Evolutionary conservation across 2,113 vertebrate species (phyloP), one percentile per base, ranked within the genome.

Genomic region (Nycticryphes semicollaris): DNA sequence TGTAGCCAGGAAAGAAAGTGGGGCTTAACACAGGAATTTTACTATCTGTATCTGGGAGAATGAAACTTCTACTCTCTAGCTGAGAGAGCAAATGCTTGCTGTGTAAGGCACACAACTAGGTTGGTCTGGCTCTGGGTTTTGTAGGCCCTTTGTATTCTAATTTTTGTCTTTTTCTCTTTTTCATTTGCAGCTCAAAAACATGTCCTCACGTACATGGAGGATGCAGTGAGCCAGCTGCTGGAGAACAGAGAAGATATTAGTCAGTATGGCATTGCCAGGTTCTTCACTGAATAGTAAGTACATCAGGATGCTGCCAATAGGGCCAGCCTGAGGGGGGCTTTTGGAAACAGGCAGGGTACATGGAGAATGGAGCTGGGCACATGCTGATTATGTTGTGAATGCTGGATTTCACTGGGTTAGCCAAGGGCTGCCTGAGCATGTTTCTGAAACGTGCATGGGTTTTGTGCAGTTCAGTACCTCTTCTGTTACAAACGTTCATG

Each of bases 261-360:
- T 73, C 99, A 99, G 94, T 98, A 99, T 89, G 99, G 99, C 69
- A 97, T 99, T 97, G 97, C 98, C 90, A 99, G 99, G 74, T 99
- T 99, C 98, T 99, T 99, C 96, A 98, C 99, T 80, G 99, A 99
- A 96, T 99, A 99, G 99, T 99, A 98, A 98, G 99, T 99, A 98
- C 56, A 63, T 83, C 31, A 88, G 56, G 59, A 86, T 14, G 51
- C 75, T 94, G 90, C 84, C 94, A 87, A 10, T 51, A 78, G 83
- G 54, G 67, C 8, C 62, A 94, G 76, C 50, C 67, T 91, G 74
- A 64, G 84, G n/a, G 75, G 75, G 35, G 39, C 37, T 66, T 84
- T 95, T 95, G 96, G 91, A 95, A 94, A 45, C 74, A 78, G 69
- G 11, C 64, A 90, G 93, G 87, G 60, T 63, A 45, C 80, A 28